phyloP scores from a whole-genome alignment of 2,113 vertebrate genomes.

The Myiozetetes cayanensis region DNA sequence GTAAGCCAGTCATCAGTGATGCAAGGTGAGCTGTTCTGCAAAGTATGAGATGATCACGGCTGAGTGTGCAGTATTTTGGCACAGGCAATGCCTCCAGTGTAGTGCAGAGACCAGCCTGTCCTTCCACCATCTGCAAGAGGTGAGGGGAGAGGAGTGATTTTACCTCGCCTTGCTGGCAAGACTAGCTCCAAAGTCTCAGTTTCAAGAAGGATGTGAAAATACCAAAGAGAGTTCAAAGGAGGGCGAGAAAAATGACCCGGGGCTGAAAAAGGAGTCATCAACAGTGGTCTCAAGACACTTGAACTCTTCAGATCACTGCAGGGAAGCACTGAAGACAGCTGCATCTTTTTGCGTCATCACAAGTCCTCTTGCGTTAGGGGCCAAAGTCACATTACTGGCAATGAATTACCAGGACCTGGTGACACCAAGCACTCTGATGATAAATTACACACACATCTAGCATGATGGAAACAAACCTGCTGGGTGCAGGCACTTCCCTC shows the following conservation, averaged over 20 bases:
- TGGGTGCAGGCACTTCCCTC: not conserved
- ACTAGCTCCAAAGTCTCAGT: not conserved
- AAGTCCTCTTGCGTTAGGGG: not conserved
- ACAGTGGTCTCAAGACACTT: not conserved
- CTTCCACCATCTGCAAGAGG: not conserved
- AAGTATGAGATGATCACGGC: not conserved
- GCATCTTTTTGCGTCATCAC: not conserved
- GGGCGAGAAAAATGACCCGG: not conserved
- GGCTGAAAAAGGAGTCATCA: not conserved
- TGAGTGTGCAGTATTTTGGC: not conserved
- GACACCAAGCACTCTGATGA: slow-evolving; percentile 3
- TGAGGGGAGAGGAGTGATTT: not conserved
- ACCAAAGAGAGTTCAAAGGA: slow-evolving; percentile 30
- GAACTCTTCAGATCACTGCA: slow-evolving; percentile 5
- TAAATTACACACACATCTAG: not conserved
- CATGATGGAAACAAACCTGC: not conserved
- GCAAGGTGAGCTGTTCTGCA: not conserved
- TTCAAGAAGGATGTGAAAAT: slow-evolving; percentile 6
- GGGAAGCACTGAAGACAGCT: slow-evolving; percentile 33
- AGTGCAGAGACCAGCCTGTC: accelerated
- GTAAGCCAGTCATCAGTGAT: not conserved
- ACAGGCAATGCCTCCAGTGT: not conserved
- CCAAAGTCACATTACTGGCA: not conserved
- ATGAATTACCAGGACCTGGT: slow-evolving; percentile 17
- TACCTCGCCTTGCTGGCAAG: not conserved